These are phyloP conservation scores for Hippolais icterina DNA, from an alignment of 2,113 vertebrate genomes.

Conservation along the genomic window DNA sequence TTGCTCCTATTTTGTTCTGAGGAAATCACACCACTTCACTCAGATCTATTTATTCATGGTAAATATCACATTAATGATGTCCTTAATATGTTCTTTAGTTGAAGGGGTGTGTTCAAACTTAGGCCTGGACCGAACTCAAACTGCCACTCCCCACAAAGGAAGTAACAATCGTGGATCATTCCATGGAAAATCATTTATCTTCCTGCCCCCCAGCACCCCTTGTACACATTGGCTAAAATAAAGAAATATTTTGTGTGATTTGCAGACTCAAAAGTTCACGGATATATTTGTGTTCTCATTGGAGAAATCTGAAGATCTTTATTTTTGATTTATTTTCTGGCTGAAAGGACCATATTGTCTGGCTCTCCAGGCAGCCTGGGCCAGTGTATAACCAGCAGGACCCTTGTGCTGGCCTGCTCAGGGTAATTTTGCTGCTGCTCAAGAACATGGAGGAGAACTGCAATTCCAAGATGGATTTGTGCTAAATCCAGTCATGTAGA, in stretches of 20 bases:
- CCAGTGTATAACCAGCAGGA: too few species aligned
- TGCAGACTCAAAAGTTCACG: neutral
- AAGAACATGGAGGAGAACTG: neutral
- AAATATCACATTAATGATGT: neutral
- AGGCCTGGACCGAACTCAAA: neutral
- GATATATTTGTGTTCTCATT: neutral
- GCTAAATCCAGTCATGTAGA: neutral
- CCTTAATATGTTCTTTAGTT: neutral
- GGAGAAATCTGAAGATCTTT: neutral
- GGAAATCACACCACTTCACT: neutral
- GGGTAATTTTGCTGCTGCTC: neutral
- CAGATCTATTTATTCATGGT: neutral
- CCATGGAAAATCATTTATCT: neutral
- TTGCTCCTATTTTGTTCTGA: neutral
- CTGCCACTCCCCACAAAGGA: neutral
- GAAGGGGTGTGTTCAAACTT: neutral
- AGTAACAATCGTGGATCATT: neutral
- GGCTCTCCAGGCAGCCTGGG: neutral
- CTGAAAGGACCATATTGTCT: neutral
- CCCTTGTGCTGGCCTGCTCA: neutral
- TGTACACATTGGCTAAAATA: neutral
- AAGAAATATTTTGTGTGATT: neutral
- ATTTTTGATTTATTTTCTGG: neutral
- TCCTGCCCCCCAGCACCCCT: rapidly evolving
- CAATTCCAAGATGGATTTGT: neutral